Percentiles rank a stretch among this genome's conserved stretches.
These are phyloP conservation scores for Cebuella pygmaea DNA, from an alignment of 2,797 vertebrate species.

Conservation along the genomic window DNA sequence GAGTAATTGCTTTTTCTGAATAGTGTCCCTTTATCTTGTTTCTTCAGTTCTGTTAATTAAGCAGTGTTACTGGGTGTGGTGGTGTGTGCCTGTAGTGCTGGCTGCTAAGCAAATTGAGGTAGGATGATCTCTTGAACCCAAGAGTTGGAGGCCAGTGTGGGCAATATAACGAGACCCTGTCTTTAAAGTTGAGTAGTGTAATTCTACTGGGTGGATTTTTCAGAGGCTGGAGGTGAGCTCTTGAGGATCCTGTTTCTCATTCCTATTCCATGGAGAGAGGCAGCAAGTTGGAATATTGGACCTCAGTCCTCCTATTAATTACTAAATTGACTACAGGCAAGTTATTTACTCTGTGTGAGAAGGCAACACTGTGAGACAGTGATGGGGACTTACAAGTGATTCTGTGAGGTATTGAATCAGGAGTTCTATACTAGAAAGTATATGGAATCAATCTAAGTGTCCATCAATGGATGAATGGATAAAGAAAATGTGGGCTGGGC, in stretches of 20 bases:
- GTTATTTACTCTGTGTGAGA: background rate
- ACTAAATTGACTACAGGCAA: background rate
- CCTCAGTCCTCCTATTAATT: background rate
- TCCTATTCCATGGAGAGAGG: background rate
- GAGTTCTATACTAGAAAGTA: background rate
- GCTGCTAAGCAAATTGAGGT: background rate
- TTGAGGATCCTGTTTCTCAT: constrained; percentile 14
- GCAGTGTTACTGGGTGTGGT: background rate
- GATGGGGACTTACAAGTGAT: background rate
- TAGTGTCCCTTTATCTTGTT: background rate
- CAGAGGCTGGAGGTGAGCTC: background rate
- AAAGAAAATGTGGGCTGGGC: background rate
- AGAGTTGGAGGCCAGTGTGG: background rate
- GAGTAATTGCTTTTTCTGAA: constrained; percentile 26
- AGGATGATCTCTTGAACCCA: background rate
- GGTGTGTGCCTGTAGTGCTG: background rate
- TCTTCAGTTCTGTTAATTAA: constrained; percentile 11
- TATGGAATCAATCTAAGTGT: background rate
- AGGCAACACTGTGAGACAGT: background rate
- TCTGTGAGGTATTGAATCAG: background rate
- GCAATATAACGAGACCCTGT: background rate
- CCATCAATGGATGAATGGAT: background rate
- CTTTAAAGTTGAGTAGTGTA: background rate
- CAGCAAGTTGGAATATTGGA: background rate
- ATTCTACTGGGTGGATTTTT: background rate